Evolutionary conservation across 1,140 invertebrate species (phyloP).

Genomic region (Drosophila pseudoananassae): DNA sequence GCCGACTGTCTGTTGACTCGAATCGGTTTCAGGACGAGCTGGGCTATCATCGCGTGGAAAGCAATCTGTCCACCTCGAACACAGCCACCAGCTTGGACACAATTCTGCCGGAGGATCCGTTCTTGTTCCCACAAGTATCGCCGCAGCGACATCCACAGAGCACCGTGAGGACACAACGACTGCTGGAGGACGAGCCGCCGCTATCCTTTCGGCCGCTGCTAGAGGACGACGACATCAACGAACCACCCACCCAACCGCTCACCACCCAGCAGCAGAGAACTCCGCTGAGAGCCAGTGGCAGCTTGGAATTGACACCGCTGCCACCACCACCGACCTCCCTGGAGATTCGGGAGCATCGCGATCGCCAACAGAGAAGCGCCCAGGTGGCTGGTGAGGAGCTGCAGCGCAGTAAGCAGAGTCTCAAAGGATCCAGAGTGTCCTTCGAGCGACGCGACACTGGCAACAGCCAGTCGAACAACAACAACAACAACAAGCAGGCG

Average conservation of each 20-base stretch:
- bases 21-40: conserved; percentile 62
- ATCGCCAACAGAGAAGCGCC: conserved; percentile 70
- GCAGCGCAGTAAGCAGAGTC: conserved; percentile 77
- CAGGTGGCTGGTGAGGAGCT: conserved; percentile 54
- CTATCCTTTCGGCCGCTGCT: conserved; percentile 74
- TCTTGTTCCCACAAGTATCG: conserved; percentile 69
- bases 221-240: conserved; percentile 73
- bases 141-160: conserved; percentile 63
- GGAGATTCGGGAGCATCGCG: conserved; percentile 65
- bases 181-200: conserved; percentile 64
- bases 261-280: conserved; percentile 35
- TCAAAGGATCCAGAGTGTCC: conserved; percentile 80
- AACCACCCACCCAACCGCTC: conserved; percentile 55
- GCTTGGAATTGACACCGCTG: conserved; percentile 66
- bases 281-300: conserved; percentile 57
- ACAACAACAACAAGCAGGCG: conserved; percentile 18
- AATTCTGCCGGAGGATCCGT: conserved; percentile 81
- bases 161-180: conserved; percentile 35
- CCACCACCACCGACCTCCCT: conserved; percentile 72
- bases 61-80: conserved; percentile 78
- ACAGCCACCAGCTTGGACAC: conserved; percentile 83
- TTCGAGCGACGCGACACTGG: conserved; percentile 53
- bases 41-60: conserved; percentile 80
- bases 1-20: conserved; percentile 35
- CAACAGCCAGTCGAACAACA: conserved; percentile 15